Evolutionary conservation across 2,113 vertebrate genomes (phyloP).

Genomic region (Plecotus auritus): DNA sequence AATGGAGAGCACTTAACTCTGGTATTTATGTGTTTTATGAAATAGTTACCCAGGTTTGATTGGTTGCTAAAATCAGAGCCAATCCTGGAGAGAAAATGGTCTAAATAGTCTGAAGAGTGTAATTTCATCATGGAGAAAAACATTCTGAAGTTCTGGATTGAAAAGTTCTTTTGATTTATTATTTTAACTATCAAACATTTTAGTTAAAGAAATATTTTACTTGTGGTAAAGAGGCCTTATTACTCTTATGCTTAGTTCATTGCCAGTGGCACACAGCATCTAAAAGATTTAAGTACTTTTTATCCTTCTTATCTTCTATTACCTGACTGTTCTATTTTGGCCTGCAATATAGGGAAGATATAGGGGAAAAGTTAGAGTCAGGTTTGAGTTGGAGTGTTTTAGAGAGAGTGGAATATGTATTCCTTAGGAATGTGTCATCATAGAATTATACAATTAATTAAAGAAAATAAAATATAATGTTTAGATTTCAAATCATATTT

Average conservation of each 20-base stretch:
- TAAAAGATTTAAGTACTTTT: not conserved
- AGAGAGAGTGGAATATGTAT: not conserved
- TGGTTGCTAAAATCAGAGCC: not conserved
- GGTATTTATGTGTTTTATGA: not conserved
- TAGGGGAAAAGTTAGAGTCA: not conserved
- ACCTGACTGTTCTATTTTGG: not conserved
- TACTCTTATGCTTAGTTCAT: not conserved
- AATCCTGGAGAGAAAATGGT: not conserved
- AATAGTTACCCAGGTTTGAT: not conserved
- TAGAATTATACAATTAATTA: not conserved
- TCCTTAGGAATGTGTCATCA: not conserved
- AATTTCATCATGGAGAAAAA: not conserved
- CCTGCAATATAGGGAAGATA: not conserved
- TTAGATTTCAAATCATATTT: not conserved
- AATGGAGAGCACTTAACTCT: not conserved
- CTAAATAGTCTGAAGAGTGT: not conserved
- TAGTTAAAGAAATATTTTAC: not conserved
- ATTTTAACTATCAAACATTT: not conserved
- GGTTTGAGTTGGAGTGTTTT: not conserved
- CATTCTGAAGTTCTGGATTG: not conserved
- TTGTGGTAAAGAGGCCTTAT: not conserved
- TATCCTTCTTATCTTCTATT: not conserved
- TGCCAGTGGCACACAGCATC: not conserved
- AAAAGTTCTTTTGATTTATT: not conserved
- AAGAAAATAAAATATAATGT: not conserved